phyloP scores from a whole-genome alignment of 2,113 vertebrate species.

The Melanerpes formicivorus region DNA sequence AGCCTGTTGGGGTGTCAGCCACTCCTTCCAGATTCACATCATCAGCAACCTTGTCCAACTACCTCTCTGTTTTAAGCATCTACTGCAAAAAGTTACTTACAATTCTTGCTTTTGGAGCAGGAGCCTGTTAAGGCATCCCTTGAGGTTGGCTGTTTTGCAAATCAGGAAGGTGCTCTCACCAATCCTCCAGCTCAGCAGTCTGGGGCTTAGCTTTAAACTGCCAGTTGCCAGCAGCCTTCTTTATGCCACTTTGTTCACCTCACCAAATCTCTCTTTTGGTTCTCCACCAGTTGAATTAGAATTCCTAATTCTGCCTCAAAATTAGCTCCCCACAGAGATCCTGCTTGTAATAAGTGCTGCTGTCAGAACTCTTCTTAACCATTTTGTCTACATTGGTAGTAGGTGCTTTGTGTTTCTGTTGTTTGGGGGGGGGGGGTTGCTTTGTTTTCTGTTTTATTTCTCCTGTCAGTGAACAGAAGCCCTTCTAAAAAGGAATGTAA shows the following conservation, averaged over 20 bases:
- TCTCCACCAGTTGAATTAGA: constrained; percentile 61
- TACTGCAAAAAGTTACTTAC: neutral
- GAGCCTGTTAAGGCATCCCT: neutral
- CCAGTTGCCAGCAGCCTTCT: neutral
- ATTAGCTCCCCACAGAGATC: constrained; percentile 56
- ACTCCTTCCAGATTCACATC: too few relatives aligned
- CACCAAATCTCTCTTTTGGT: constrained; percentile 12
- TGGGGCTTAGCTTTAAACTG: neutral
- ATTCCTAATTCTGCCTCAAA: constrained; percentile 56
- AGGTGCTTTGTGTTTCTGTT: neutral
- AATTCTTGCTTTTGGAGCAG: neutral
- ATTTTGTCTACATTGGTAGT: constrained; percentile 46
- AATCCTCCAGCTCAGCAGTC: neutral
- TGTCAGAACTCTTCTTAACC: constrained; percentile 35
- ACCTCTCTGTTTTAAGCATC: neutral
- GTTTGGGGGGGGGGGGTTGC: too few relatives aligned
- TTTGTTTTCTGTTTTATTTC: too few relatives aligned
- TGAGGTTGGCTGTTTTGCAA: neutral
- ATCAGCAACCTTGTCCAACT: neutral
- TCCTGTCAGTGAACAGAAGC: constrained; percentile 2
- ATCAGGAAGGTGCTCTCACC: neutral
- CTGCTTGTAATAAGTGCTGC: constrained; percentile 52
- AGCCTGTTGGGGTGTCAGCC: too few relatives aligned
- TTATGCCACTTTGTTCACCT: neutral
- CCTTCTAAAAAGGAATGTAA: constrained; percentile 36